These are phyloP conservation scores for Acanthosepion lycidas DNA, from an alignment of 2,888 invertebrate species.

Conservation along the genomic window DNA sequence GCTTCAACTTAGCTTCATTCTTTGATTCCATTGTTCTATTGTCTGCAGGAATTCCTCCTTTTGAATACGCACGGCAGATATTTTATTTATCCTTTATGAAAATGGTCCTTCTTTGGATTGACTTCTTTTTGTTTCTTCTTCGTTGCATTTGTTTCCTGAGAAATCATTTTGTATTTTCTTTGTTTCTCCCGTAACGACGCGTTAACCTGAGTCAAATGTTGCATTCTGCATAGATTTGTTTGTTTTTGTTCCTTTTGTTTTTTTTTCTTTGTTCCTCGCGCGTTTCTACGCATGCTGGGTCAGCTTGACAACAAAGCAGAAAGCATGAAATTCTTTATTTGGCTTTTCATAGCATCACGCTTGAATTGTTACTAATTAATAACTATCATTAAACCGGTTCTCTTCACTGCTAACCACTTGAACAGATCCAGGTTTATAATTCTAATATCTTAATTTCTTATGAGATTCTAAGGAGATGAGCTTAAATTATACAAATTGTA, in stretches of 20 bases:
- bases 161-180: neutral
- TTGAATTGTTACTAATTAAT: neutral
- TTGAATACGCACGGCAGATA: neutral
- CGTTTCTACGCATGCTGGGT: neutral
- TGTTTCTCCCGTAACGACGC: neutral
- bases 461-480: too few relatives aligned
- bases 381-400: too few relatives aligned
- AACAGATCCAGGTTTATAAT: too few relatives aligned
- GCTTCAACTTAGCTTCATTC: neutral
- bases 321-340: neutral
- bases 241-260: neutral
- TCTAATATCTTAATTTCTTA: too few relatives aligned
- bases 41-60: neutral
- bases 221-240: neutral
- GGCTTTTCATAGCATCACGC: neutral
- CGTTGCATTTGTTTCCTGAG: neutral
- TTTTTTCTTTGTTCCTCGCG: neutral
- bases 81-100: neutral
- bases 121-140: neutral
- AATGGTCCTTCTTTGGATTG: neutral
- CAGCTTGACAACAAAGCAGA: neutral
- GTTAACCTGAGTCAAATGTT: neutral
- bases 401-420: too few relatives aligned
- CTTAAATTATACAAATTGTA: too few relatives aligned
- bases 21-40: constrained; percentile 12